Evolutionary conservation across 2,888 invertebrate species (phyloP).

Genomic region (Heliconius ismenius): DNA sequence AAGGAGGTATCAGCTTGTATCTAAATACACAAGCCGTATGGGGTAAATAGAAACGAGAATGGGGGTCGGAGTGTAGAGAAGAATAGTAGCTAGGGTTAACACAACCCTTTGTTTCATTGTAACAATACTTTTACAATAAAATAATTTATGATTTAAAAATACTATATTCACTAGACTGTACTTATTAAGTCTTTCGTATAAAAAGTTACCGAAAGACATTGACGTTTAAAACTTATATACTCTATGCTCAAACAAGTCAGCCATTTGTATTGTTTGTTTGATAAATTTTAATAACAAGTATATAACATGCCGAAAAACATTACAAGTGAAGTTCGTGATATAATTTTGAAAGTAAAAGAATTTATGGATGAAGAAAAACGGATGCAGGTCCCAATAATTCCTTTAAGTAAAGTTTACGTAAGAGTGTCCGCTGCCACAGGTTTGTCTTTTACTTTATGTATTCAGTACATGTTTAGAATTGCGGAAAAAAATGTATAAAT

Average conservation of each 20-base stretch:
- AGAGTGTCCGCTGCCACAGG: constrained; percentile 76
- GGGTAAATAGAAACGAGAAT: too few relatives aligned
- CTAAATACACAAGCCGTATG: too few relatives aligned
- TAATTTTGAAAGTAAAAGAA: constrained; percentile 76
- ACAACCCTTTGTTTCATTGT: too few relatives aligned
- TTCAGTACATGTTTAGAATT: neutral
- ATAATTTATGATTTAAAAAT: neutral
- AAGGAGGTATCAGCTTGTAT: too few relatives aligned
- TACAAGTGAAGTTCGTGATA: constrained; percentile 74
- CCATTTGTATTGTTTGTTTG: constrained; percentile 44
- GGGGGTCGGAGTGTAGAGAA: too few relatives aligned
- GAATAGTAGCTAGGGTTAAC: too few relatives aligned
- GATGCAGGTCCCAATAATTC: constrained; percentile 78
- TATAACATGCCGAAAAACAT: constrained; percentile 76
- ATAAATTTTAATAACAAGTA: constrained; percentile 27
- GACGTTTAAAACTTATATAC: constrained; percentile 45
- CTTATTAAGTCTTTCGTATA: neutral
- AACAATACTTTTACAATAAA: too few relatives aligned
- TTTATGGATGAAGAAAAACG: constrained; percentile 79
- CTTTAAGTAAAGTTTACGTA: constrained; percentile 74
- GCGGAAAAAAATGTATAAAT: neutral
- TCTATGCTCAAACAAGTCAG: constrained; percentile 45
- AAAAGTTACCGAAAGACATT: neutral
- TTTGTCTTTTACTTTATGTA: constrained; percentile 47
- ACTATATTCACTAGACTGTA: constrained; percentile 50